These are phyloP conservation scores for Poeciliopsis infans DNA, from an alignment of 2,797 vertebrate genomes.

Conservation along the genomic window DNA sequence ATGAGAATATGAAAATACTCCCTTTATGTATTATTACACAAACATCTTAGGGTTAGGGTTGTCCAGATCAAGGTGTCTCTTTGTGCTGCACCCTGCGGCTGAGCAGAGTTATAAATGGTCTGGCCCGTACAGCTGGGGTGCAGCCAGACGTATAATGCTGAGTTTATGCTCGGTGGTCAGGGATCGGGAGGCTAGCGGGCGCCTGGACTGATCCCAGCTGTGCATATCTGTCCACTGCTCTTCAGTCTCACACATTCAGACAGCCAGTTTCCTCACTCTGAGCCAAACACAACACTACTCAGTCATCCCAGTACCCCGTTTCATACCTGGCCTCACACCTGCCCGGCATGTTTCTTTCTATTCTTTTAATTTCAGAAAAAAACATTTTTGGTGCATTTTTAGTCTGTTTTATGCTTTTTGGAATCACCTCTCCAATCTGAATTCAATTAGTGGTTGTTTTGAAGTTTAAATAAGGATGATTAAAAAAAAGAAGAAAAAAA, in stretches of 20 bases:
- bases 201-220: slow-evolving; percentile 56
- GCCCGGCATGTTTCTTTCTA: slow-evolving; percentile 24
- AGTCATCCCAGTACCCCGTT: slow-evolving; percentile 31
- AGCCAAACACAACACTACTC: slow-evolving; percentile 66
- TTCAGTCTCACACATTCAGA: slow-evolving; percentile 48
- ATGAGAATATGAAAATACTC: neutral
- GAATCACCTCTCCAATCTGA: neutral
- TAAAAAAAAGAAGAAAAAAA: neutral
- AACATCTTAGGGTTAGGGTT: neutral
- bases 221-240: slow-evolving; percentile 45
- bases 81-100: neutral
- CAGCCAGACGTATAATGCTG: slow-evolving; percentile 57
- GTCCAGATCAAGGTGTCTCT: neutral
- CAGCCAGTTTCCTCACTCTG: slow-evolving; percentile 54
- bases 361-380: slow-evolving; percentile 3
- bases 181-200: slow-evolving; percentile 19
- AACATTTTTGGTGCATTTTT: neutral
- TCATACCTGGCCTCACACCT: slow-evolving; percentile 20
- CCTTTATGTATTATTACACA: neutral
- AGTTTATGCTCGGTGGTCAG: slow-evolving; percentile 69
- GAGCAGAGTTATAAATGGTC: slow-evolving; percentile 15
- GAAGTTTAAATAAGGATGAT: neutral
- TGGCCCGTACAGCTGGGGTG: slow-evolving; percentile 24
- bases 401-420: neutral
- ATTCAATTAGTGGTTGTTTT: neutral